Percentiles rank a stretch among this genome's conserved stretches.
These are phyloP conservation scores for Hydrocynus forskahlii DNA, from an alignment of 2,797 vertebrate species.

Conservation along the genomic window DNA sequence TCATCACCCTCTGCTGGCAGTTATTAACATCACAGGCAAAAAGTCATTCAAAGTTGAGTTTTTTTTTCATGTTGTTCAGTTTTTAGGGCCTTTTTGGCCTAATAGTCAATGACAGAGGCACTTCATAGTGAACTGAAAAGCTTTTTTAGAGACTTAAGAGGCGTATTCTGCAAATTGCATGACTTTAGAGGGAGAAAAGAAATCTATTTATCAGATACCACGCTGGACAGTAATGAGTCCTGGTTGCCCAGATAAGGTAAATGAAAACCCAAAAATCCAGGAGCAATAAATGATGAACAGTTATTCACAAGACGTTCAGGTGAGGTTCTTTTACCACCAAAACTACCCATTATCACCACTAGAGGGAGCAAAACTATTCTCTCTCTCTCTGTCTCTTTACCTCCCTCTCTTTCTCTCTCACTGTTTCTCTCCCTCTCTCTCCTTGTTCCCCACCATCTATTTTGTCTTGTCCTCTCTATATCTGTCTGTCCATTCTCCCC, in stretches of 20 bases:
- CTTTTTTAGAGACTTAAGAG: not conserved
- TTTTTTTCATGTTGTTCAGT: too few species aligned
- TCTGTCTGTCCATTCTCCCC: not conserved
- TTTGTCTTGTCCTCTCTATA: not conserved
- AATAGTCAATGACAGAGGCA: not conserved
- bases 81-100: too few species aligned
- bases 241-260: too few species aligned
- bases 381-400: not conserved
- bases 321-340: not conserved
- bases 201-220: not conserved
- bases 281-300: not conserved
- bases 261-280: not conserved
- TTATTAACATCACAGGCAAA: constrained; percentile 31
- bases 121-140: not conserved
- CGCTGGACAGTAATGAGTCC: too few species aligned
- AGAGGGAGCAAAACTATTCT: constrained; percentile 28
- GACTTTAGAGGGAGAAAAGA: not conserved
- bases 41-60: not conserved
- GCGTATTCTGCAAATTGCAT: not conserved
- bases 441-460: too few species aligned
- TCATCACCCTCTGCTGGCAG: constrained; percentile 65
- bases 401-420: not conserved
- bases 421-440: too few species aligned
- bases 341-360: constrained; percentile 26
- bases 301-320: not conserved